These are phyloP conservation scores for Cygnus buccinator DNA, from an alignment of 2,113 vertebrate genomes.

Conservation along the genomic window DNA sequence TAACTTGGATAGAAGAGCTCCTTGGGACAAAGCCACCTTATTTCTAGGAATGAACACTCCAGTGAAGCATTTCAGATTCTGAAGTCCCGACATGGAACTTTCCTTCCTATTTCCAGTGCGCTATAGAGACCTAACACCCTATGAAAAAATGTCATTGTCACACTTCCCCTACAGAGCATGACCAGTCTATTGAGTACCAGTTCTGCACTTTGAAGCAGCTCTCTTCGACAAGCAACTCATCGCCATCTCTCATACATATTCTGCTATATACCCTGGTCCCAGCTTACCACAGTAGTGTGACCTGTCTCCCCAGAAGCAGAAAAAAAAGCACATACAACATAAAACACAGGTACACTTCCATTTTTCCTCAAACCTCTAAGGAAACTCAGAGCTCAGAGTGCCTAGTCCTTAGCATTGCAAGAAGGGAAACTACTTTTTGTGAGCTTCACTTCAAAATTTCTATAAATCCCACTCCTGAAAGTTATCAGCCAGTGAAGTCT, in stretches of 20 bases:
- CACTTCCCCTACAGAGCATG: not conserved
- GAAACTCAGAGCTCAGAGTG: not conserved
- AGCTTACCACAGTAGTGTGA: not conserved
- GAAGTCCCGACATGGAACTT: not conserved
- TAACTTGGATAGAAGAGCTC: not conserved
- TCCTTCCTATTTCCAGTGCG: not conserved
- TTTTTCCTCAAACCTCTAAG: not conserved
- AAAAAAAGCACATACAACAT: not conserved
- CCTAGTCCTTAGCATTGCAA: not conserved
- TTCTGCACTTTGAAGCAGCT: not conserved
- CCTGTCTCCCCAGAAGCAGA: not conserved
- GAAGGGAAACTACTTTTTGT: not conserved
- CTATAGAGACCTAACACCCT: not conserved
- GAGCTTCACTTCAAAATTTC: not conserved
- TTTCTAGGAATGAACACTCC: not conserved
- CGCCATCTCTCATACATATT: not conserved
- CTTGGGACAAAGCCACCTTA: not conserved
- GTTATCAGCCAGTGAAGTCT: not conserved
- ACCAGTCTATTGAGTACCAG: not conserved
- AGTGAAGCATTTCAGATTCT: not conserved
- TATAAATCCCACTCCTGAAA: not conserved
- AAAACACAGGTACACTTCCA: not conserved
- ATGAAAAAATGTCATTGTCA: not conserved
- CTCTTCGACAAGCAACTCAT: not conserved
- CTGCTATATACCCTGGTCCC: not conserved